Conservation (phyloP, 1,140 invertebrate genomes). For the Vanessa atalanta region DNA sequence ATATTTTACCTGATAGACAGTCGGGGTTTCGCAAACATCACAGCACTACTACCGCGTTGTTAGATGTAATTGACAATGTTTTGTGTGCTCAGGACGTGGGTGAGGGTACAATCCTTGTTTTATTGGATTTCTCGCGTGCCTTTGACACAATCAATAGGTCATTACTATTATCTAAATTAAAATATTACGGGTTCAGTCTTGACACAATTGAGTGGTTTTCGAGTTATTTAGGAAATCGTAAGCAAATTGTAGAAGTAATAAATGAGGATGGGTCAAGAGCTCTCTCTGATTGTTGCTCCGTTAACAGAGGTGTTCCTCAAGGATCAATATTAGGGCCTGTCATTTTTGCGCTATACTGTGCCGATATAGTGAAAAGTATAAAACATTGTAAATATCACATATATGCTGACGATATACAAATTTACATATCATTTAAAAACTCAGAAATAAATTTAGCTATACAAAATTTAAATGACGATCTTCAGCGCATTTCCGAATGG, state of each 20-base stretch:
- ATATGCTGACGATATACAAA: no score
- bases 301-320: no score
- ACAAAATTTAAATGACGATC: neutral
- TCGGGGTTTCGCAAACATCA: neutral
- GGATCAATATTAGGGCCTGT: no score
- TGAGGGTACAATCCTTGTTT: neutral
- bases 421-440: no score
- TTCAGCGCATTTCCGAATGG: neutral
- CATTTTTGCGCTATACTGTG: no score
- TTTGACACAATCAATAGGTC: neutral
- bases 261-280: neutral
- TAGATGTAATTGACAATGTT: neutral
- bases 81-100: neutral
- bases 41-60: neutral
- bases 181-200: neutral
- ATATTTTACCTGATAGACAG: neutral
- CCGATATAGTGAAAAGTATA: no score
- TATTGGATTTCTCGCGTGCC: neutral
- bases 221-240: neutral
- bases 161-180: constrained; percentile 7
- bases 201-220: neutral
- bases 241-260: neutral
- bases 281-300: no score
- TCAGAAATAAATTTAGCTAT: no score
- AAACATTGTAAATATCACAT: no score